A percentile compares a stretch with the other conserved stretches of the same genome.
These are phyloP conservation scores for Drosophila quinaria DNA, from an alignment of 2,888 invertebrate species.

Conservation along the genomic window DNA sequence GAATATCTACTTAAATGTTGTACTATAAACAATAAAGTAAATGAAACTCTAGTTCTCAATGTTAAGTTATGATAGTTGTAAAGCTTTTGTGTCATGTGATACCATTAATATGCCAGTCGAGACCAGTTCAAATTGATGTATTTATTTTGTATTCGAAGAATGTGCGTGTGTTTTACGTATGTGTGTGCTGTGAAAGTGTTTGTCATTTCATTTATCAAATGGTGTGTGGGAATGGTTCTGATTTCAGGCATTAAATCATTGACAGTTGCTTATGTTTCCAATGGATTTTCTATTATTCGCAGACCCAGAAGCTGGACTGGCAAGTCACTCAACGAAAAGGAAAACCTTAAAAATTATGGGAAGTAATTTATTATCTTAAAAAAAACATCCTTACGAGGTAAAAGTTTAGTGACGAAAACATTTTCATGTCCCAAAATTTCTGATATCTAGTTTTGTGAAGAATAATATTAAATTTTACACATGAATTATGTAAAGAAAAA, in stretches of 20 bases:
- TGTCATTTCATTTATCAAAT: conserved; percentile 70
- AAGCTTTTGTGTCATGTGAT: conserved; percentile 14
- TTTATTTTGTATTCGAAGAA: conserved; percentile 26
- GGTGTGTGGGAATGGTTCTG: conserved; percentile 34
- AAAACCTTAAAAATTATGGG: conserved; percentile 54
- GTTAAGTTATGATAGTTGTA: conserved; percentile 10
- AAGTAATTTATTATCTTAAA: conserved; percentile 70
- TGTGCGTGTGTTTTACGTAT: conserved; percentile 12
- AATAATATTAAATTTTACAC: too few species aligned
- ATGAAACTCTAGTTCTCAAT: conserved; percentile 12
- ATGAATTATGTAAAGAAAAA: too few species aligned
- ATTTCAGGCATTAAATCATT: conserved; percentile 69
- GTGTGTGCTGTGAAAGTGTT: conserved; percentile 27
- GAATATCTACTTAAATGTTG: conserved; percentile 10
- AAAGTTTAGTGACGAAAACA: too few species aligned
- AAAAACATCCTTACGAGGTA: too few species aligned
- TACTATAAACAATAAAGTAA: conserved; percentile 17
- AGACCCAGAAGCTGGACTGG: conserved; percentile 20
- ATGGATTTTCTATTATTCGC: conserved; percentile 62
- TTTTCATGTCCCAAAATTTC: too few species aligned
- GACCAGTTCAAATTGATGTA: conserved; percentile 33
- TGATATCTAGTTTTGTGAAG: too few species aligned
- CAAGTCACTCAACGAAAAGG: conserved; percentile 8
- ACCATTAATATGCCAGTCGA: conserved; percentile 17
- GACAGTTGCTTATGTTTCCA: conserved; percentile 69